A percentile compares a stretch with the other conserved stretches of the same genome.
Conservation (phyloP, 1,140 invertebrate genomes). For the Diorhabda sublineata region DNA sequence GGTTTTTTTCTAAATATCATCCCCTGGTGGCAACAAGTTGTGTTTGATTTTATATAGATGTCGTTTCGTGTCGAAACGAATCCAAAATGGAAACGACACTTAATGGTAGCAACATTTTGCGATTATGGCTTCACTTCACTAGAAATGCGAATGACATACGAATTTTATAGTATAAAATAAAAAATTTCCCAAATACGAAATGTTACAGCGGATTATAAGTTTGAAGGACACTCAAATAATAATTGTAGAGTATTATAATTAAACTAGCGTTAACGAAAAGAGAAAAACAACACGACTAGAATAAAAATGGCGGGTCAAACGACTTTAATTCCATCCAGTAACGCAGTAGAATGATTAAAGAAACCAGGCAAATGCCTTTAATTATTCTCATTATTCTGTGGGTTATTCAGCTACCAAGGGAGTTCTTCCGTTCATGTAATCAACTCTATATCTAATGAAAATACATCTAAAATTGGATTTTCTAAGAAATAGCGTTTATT, state of each 20-base stretch:
- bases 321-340: slow-evolving; percentile 8
- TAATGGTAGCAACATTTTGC: not conserved
- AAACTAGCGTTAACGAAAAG: not conserved
- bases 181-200: no score
- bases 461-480: no score
- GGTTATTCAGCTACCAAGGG: not conserved
- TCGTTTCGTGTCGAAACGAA: not conserved
- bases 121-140: not conserved
- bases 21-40: not conserved
- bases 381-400: slow-evolving; percentile 2
- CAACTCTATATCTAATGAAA: not conserved
- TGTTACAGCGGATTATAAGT: no score
- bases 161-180: no score
- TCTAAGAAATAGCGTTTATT: no score
- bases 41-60: not conserved
- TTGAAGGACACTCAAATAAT: no score
- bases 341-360: slow-evolving; percentile 7
- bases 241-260: no score
- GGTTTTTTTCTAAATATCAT: not conserved
- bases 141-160: not conserved
- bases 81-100: not conserved
- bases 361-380: not conserved
- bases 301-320: slow-evolving; percentile 5
- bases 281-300: not conserved
- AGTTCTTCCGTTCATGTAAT: not conserved